A percentile compares a stretch with the other conserved stretches of the same genome.
phyloP scores from a whole-genome alignment of 2,888 invertebrate species.

The Hypena proboscidalis region DNA sequence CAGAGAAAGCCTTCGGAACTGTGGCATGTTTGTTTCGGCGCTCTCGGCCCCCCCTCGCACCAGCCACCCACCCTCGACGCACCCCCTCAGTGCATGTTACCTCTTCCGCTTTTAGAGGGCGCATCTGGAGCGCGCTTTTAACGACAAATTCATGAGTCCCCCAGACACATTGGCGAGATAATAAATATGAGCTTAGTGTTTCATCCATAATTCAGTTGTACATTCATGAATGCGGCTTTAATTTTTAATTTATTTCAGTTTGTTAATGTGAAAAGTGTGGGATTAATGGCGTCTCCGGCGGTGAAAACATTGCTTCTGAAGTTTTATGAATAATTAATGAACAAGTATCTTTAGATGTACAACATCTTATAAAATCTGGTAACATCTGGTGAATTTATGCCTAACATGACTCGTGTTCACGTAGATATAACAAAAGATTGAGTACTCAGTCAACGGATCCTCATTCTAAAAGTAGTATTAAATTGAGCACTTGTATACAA shows the following conservation, averaged over 20 bases:
- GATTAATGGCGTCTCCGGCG: constrained; percentile 26
- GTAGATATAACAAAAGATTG: too few species aligned
- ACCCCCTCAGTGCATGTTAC: constrained; percentile 38
- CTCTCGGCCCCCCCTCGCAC: constrained; percentile 37
- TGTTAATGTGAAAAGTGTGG: constrained; percentile 31
- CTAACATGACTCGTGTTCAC: too few species aligned
- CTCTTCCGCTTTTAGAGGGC: constrained; percentile 53
- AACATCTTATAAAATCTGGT: too few species aligned
- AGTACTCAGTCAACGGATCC: too few species aligned
- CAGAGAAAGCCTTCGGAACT: constrained; percentile 53
- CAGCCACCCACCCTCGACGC: too few species aligned
- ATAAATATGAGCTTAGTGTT: constrained; percentile 48
- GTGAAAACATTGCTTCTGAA: constrained; percentile 27
- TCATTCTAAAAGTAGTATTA: too few species aligned
- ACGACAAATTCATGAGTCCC: constrained; percentile 53
- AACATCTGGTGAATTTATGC: too few species aligned
- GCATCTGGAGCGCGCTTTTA: constrained; percentile 58
- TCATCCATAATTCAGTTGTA: constrained; percentile 37
- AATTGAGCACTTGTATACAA: too few species aligned
- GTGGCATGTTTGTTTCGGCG: constrained; percentile 63
- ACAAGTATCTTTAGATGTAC: too few species aligned
- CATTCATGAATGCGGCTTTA: constrained; percentile 29
- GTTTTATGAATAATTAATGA: constrained; percentile 35
- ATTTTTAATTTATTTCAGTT: constrained; percentile 39
- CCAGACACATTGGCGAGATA: constrained; percentile 38